phyloP scores from a whole-genome alignment of 2,797 vertebrate genomes.

The Mallotus villosus region DNA sequence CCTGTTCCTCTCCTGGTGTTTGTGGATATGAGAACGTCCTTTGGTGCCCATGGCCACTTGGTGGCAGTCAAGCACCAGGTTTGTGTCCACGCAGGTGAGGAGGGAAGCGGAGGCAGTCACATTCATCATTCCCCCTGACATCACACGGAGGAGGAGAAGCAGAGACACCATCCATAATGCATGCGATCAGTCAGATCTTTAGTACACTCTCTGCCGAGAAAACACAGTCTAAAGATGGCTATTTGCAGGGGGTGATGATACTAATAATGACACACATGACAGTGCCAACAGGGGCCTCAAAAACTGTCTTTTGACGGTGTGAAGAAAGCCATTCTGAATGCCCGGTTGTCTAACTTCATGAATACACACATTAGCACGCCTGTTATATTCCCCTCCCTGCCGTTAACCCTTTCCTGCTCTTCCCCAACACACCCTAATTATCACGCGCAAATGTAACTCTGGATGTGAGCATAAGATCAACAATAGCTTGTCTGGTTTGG shows the following conservation, averaged over 20 bases:
- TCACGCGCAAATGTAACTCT: not conserved
- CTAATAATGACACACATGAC: constrained; percentile 58
- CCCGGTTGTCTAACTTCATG: not conserved
- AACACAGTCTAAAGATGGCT: constrained; percentile 54
- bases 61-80: constrained; percentile 64
- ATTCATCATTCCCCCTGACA: constrained; percentile 49
- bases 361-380: not conserved
- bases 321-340: not conserved
- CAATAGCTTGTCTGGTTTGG: constrained; percentile 37
- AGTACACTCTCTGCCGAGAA: constrained; percentile 52
- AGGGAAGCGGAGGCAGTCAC: constrained; percentile 9
- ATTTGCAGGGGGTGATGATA: constrained; percentile 57
- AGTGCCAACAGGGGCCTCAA: constrained; percentile 12
- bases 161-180: constrained; percentile 65
- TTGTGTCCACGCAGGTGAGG: constrained; percentile 16
- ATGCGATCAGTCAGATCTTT: constrained; percentile 67
- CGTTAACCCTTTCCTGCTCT: not conserved
- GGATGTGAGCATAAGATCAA: constrained; percentile 5
- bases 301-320: not conserved
- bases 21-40: not conserved
- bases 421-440: not conserved
- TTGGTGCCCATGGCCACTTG: constrained; percentile 54
- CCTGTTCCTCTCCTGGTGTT: constrained; percentile 3
- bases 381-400: not conserved
- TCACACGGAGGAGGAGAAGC: constrained; percentile 31